Evolutionary conservation across 2,113 vertebrate genomes (phyloP), one percentile per base, ranked within the genome.

Genomic region (Tinamus guttatus): DNA sequence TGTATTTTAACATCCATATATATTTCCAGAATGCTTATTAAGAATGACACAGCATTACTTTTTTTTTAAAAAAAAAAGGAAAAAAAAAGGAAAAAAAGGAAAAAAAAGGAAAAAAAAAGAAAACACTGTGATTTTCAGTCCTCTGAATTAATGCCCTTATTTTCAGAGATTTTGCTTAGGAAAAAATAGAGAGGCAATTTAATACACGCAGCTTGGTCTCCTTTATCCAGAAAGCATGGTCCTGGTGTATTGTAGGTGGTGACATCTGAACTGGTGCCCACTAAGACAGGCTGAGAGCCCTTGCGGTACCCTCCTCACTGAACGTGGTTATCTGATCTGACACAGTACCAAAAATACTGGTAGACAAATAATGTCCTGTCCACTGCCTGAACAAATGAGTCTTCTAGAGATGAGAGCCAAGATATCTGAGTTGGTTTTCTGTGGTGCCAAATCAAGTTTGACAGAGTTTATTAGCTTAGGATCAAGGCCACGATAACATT

Each of bases 381-480:
- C 20, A 21, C 19, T 75, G 87, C 38, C 84, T 51, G 65, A 89
- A 78, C 41, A 75, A 86, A 89, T 78, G 70, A 89, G 28, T 62
- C 63, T 85, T 87, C 1, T 59, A 88, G 84, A 94, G 75, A 13
- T 59, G 65, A 75, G 49, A 4, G 62, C 70, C 81, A 93, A 69
- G 58, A 63, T 86, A 91, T 59, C 77, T 41, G 59, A 90, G 59
- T 14, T 78, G 8, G 5, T 63, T 89, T 84, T 17, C 51, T 63
- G 45, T 78, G 36, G 17, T 78, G 41, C 40, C 77, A 92, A 84
- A 92, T 95, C 51, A 84, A 78, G 20, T 63, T 56, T 92, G 86
- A 92, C 70, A 89, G 40, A 20, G 56, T 71, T 94, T 86, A 94
- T 91, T 92, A 91, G 73, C 56, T 89, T 89, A 71, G 45, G 32